Base-by-base conservation (phyloP, 2,888 invertebrate species). In the Horisme vitalbata region DNA sequence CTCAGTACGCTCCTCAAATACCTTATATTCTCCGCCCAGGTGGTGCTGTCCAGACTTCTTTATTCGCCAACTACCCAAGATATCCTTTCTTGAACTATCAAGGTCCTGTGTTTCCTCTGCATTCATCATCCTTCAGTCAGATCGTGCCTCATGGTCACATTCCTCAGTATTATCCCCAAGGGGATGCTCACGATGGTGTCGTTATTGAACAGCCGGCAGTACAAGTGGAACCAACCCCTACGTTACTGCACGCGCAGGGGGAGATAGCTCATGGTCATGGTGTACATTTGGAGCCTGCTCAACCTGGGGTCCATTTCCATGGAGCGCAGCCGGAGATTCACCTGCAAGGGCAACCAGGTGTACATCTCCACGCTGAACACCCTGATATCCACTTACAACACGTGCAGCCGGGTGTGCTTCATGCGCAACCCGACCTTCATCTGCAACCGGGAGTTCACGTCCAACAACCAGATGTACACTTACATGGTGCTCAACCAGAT, bases 61-160 rank as follows among this genome's bases (percentile, higher is more conserved):
- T 74, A 31, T 90, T 89, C 31, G 89, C 89, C 0, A 83, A 82
- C 1, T 90, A 82, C 41, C 90, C 90, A 3, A 74, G 83, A 52
- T 87, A 82, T 59, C 90, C 89, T 0, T 64, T 84, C 4, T 45
- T 79, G 0, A 83, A 83, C 45, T 84, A 78, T 33, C 83, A 78
- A 39, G 65, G 65, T 4, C 75, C 79, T 0, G 47, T 72, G 1
- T 45, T 74, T 11, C 79, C 80, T 9, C 36, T 75, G 7, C 52
- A 66, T 3, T 63, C 68, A n/a, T 51, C 62, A 2, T 45, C 63
- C 1, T 64, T 63, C 12, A 48, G 66, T 1, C 59, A 65, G 6
- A 70, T 75, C 32, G 64, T 80, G 3, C 80, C 83, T n/a, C 83
- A 81, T 32, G 57, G 61, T 0, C 72, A 72, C 24, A 43, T 68